phyloP scores from a whole-genome alignment of 2,113 vertebrate genomes.

The Oreotragus oreotragus region DNA sequence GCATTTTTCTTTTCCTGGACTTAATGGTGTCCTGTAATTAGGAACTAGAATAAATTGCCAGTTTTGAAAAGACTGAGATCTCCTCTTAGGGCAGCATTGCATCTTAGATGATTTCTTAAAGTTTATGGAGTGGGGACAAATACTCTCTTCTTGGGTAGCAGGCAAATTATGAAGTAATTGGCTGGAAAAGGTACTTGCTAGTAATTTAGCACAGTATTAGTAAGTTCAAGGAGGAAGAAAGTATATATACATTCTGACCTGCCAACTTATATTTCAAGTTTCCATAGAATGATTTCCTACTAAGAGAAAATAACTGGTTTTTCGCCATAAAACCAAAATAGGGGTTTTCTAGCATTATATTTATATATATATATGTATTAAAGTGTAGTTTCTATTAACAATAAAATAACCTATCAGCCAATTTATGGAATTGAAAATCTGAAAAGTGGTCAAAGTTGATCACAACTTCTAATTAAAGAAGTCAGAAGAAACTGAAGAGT shows the following conservation, averaged over 20 bases:
- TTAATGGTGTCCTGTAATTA: background rate
- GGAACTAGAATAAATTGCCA: background rate
- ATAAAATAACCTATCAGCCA: background rate
- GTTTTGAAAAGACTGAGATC: background rate
- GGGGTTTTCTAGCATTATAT: background rate
- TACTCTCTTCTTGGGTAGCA: background rate
- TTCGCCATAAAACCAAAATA: background rate
- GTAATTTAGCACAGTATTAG: background rate
- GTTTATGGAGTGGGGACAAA: background rate
- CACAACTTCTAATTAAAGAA: background rate
- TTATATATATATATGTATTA: background rate
- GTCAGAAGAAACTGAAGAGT: background rate
- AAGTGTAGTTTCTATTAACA: background rate
- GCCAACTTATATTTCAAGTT: background rate
- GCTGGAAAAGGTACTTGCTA: background rate
- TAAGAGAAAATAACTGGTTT: background rate
- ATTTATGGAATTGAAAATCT: background rate
- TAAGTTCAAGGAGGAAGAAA: background rate
- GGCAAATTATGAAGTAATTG: background rate
- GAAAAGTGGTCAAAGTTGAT: background rate
- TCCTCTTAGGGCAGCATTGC: background rate
- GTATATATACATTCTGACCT: background rate
- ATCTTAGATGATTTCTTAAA: background rate
- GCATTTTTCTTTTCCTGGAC: background rate
- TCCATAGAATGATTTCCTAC: background rate